Percentiles rank a stretch among this genome's conserved stretches.
Conservation (phyloP, 2,888 invertebrate genomes). For the Microplitis deprimator region DNA sequence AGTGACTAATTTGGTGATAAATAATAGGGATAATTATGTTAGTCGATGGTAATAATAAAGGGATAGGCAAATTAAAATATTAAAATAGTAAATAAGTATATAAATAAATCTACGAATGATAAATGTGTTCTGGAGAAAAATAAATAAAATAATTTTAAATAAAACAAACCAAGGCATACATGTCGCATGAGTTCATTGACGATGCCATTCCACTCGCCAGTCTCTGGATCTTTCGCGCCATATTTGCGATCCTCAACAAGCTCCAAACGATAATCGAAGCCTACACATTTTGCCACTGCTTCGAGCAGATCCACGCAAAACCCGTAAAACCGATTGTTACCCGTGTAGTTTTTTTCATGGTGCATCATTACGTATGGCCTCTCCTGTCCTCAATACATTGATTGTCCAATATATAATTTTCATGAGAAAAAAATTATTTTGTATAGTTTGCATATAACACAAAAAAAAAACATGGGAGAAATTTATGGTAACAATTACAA, state of each 20-base stretch:
- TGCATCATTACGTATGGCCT: slow-evolving; percentile 84
- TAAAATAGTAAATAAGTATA: neutral
- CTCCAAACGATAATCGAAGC: slow-evolving; percentile 81
- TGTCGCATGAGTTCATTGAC: slow-evolving; percentile 81
- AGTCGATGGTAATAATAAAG: neutral
- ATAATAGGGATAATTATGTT: no score
- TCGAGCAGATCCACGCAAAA: slow-evolving; percentile 85
- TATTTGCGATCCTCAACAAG: slow-evolving; percentile 81
- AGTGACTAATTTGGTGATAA: no score
- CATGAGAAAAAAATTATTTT: neutral
- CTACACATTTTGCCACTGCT: slow-evolving; percentile 78
- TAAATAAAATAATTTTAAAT: slow-evolving; percentile 45
- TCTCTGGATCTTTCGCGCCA: slow-evolving; percentile 76
- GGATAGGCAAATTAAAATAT: neutral
- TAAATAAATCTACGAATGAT: neutral
- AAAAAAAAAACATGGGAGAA: no score
- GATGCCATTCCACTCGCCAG: slow-evolving; percentile 80
- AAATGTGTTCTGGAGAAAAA: slow-evolving; percentile 25
- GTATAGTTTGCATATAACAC: neutral
- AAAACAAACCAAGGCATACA: slow-evolving; percentile 73
- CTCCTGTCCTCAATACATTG: slow-evolving; percentile 73
- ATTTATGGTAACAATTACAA: no score
- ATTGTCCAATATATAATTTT: slow-evolving; percentile 11
- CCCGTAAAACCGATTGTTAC: slow-evolving; percentile 83
- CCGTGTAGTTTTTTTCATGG: slow-evolving; percentile 79